These are phyloP conservation scores for Mamestra configurata DNA, from an alignment of 1,140 invertebrate genomes.

Conservation along the genomic window DNA sequence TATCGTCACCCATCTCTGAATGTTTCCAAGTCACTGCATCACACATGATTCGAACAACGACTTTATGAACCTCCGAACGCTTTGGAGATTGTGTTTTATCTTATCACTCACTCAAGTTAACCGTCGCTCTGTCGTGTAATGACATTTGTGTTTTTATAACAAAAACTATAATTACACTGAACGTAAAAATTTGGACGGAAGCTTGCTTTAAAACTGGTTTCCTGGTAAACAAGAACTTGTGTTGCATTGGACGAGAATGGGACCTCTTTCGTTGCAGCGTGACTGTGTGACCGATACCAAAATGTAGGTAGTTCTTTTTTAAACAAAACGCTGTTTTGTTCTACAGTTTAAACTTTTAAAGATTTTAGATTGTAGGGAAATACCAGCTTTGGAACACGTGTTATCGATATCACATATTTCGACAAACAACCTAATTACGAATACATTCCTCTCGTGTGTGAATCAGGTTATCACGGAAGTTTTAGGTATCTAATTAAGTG, in stretches of 20 bases:
- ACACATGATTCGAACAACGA: conserved; percentile 53
- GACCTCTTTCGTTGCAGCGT: not conserved
- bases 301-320: not conserved
- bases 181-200: not conserved
- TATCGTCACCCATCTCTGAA: conserved; percentile 68
- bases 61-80: conserved; percentile 67
- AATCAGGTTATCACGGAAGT: not conserved
- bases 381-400: not conserved
- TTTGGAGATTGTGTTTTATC: conserved; percentile 70
- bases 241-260: not conserved
- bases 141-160: conserved; percentile 27
- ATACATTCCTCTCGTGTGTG: conserved; percentile 5
- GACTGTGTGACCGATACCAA: not conserved
- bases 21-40: conserved; percentile 65
- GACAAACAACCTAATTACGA: conserved; percentile 4
- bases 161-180: conserved; percentile 3
- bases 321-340: not conserved
- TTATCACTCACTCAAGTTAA: conserved; percentile 65
- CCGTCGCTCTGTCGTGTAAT: conserved; percentile 25
- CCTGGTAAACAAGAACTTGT: conserved; percentile 6
- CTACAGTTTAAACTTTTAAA: not conserved
- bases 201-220: not conserved
- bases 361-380: not conserved
- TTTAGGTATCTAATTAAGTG: not conserved
- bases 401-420: not conserved